Evolutionary conservation across 1,140 invertebrate species (phyloP), one percentile per base, ranked within the genome.

Genomic region (Drosophila leontia): DNA sequence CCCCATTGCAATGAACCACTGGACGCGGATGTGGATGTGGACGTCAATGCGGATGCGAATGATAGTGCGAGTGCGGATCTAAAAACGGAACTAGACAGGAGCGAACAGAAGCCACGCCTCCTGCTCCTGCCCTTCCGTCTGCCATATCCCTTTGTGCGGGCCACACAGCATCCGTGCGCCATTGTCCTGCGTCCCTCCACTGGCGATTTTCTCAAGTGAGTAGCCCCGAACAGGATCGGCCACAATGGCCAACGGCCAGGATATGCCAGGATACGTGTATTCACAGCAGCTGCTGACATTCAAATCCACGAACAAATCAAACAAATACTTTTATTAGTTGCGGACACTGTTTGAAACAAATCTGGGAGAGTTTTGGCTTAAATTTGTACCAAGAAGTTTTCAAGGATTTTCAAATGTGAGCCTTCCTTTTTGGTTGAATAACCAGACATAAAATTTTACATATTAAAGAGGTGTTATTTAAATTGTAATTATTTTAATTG

Each of bases 171-270:
- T 93, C 95, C 95, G 56, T 96, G 96, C 85, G 94, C 96, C 19
- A 94, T 97, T 75, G 94, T 97, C 13, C 95, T 97, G 79, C 96
- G 96, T 92, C 96, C 97, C 59, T 97, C 97, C 13, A 94, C 94
- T 75, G 96, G 96, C 53, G 96, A 97, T 94, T 97, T 97, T 93
- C 93, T 97, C 60, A 96, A 96, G 96, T 97, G 94, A 95, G 91
- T 92, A 59, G 29, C 42, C 23, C 37, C 39, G 26, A n/a, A 42
- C 41, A 39, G 53, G 34, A 55, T 35, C 45, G 41, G 42, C 11
- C 53, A 42, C 37, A 50, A 45, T 17, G 65, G 44, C 53, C 53
- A 48, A 15, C 15, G n/a, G 23, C 17, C 35, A 39, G 35, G 19
- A 41, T 47, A 29, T 26, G 29, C 37, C 61, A 12, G 23, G 26